Percentiles rank a stretch among this genome's conserved stretches.
Conservation (phyloP, 2,113 vertebrate genomes). For the Ibidorhyncha struthersii region DNA sequence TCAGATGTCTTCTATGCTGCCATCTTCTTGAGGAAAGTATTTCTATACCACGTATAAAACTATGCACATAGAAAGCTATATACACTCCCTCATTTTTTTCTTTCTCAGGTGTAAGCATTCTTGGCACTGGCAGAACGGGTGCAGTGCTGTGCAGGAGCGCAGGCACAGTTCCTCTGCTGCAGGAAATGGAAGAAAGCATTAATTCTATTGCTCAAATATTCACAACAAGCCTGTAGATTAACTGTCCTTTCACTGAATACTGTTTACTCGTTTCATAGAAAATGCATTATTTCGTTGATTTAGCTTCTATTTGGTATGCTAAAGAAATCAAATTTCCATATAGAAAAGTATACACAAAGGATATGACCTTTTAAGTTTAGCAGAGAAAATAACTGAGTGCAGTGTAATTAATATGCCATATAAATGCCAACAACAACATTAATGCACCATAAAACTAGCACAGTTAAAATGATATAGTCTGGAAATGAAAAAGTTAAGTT, state of each 20-base stretch:
- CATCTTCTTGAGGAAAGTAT: constrained; percentile 28
- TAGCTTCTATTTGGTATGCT: constrained; percentile 42
- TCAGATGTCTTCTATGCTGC: constrained; percentile 50
- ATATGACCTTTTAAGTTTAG: constrained; percentile 68
- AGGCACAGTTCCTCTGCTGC: not conserved
- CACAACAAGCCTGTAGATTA: constrained; percentile 33
- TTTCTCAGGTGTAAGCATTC: not conserved
- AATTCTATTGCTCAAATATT: not conserved
- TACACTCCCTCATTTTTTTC: not conserved
- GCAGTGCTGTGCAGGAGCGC: not conserved
- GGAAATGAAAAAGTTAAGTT: constrained; percentile 62
- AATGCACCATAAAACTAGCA: constrained; percentile 52
- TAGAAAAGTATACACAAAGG: constrained; percentile 50
- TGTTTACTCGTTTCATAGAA: constrained; percentile 8
- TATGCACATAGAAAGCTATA: not conserved
- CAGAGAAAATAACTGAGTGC: constrained; percentile 49
- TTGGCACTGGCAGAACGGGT: not conserved
- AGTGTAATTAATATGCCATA: constrained; percentile 55
- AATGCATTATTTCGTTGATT: constrained; percentile 39
- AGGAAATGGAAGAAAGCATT: constrained; percentile 7
- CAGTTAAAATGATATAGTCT: constrained; percentile 54
- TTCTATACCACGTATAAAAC: not conserved
- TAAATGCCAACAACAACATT: constrained; percentile 60
- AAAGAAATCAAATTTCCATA: constrained; percentile 56
- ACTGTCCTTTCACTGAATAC: constrained; percentile 26